Base-by-base conservation (phyloP, 2,797 vertebrate genomes). In the Sebastes vulpes region DNA sequence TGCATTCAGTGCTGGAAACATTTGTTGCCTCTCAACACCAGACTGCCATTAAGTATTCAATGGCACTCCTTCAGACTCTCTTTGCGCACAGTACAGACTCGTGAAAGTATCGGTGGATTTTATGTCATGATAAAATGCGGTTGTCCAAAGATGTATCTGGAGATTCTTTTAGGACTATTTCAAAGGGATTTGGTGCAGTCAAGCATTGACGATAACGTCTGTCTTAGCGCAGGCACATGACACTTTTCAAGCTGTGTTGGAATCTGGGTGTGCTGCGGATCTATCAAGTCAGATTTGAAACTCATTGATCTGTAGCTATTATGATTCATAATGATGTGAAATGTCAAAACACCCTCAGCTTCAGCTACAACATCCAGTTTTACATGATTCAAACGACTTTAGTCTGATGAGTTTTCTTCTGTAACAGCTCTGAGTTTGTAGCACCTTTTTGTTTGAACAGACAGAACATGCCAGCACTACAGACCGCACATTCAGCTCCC, bases 41-140 rank as follows among this genome's bases (percentile, higher is more conserved):
- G 61, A 57, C 80, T 53, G 65, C 48, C 57, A 46, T 83, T 76
- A 50, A 54, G 68, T 32, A 53, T 84, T 86, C 78, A 75, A 20
- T 83, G 81, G 60, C 54, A 2, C 2, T 65, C 5, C 32, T 60
- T 57, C 72, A 52, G 75, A 54, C 29, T 67, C 9, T 52, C 32
- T n/a, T 21, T 65, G 8, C 21, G 9, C 52, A 35, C 12, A 12
- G 7, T 9, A 7, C 11, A 48, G 23, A 25, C 4, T 4, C 25
- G 25, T 25, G 25, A 25, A 25, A 25, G 48, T 0, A 18, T 58
- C 1, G 14, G 32, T 31, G 31, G 53, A 46, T 70, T 76, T 58
- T 35, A 35, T 35, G 46, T 63, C 72, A 14, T 23, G 8, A 65
- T 48, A 20, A 42, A 26, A 21, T 59, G 14, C 29, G 6, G 25